phyloP scores from a whole-genome alignment of 2,888 invertebrate species.

The Plebejus melissa region DNA sequence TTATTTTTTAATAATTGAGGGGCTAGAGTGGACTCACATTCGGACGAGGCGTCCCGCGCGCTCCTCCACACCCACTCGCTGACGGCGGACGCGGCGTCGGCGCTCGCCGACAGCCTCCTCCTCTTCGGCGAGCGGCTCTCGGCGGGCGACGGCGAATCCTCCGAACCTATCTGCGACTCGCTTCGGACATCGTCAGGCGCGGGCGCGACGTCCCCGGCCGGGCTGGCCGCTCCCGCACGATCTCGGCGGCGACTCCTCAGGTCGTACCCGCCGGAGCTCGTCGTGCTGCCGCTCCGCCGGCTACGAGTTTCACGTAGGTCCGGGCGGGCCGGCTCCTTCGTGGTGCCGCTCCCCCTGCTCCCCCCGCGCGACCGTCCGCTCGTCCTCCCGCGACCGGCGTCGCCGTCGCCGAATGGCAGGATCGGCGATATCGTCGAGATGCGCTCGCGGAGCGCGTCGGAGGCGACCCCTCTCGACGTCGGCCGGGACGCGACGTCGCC shows the following conservation, averaged over 20 bases:
- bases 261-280: neutral
- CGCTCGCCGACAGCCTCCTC: neutral
- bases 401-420: conserved; percentile 39
- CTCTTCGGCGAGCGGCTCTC: neutral
- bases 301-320: no score
- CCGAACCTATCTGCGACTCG: neutral
- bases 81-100: conserved; percentile 43
- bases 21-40: neutral
- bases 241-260: neutral
- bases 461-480: neutral
- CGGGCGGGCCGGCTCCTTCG: neutral
- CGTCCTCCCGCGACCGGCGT: neutral
- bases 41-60: conserved; percentile 27
- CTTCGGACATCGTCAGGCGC: neutral
- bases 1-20: no score
- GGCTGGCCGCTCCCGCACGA: neutral
- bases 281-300: neutral
- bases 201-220: neutral
- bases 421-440: conserved; percentile 54
- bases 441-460: conserved; percentile 3
- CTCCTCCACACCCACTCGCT: conserved; percentile 53
- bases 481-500: neutral
- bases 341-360: neutral
- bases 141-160: neutral
- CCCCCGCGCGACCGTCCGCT: neutral